These are phyloP conservation scores for Nyleta sp. DNA, from an alignment of 2,888 invertebrate genomes.

Conservation along the genomic window DNA sequence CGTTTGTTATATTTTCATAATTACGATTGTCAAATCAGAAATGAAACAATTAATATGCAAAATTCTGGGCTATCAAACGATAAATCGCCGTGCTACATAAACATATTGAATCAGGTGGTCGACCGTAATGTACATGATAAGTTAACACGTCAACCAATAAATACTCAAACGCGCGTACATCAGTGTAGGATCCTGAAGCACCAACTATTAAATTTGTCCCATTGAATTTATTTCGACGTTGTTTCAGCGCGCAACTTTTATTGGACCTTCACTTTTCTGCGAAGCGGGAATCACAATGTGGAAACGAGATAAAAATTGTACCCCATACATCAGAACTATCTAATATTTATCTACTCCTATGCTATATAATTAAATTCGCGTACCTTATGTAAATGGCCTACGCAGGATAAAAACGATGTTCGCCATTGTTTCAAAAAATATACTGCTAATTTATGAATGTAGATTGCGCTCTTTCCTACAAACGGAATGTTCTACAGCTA, in stretches of 20 bases:
- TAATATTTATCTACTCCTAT: constrained; percentile 38
- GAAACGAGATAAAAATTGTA: constrained; percentile 27
- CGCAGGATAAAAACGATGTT: constrained; percentile 34
- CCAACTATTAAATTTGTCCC: neutral
- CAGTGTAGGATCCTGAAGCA: neutral
- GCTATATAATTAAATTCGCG: constrained; percentile 40
- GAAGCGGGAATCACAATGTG: neutral
- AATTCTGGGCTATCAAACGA: neutral
- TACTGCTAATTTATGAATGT: constrained; percentile 58
- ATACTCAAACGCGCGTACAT: neutral
- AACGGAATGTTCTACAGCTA: constrained; percentile 30
- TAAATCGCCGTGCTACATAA: constrained; percentile 10
- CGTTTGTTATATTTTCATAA: too few species aligned
- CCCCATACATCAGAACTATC: constrained; percentile 10
- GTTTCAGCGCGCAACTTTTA: neutral
- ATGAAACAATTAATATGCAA: neutral
- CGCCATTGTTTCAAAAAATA: constrained; percentile 54
- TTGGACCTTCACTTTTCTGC: constrained; percentile 3
- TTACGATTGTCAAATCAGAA: neutral
- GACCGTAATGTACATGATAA: constrained; percentile 5
- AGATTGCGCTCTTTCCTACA: constrained; percentile 49
- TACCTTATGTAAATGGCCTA: constrained; percentile 36
- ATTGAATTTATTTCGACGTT: constrained; percentile 4
- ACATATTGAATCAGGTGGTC: constrained; percentile 1
- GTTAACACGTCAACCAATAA: constrained; percentile 3